Evolutionary conservation across 2,797 vertebrate species (phyloP).

Genomic region (Thalassophryne amazonica): DNA sequence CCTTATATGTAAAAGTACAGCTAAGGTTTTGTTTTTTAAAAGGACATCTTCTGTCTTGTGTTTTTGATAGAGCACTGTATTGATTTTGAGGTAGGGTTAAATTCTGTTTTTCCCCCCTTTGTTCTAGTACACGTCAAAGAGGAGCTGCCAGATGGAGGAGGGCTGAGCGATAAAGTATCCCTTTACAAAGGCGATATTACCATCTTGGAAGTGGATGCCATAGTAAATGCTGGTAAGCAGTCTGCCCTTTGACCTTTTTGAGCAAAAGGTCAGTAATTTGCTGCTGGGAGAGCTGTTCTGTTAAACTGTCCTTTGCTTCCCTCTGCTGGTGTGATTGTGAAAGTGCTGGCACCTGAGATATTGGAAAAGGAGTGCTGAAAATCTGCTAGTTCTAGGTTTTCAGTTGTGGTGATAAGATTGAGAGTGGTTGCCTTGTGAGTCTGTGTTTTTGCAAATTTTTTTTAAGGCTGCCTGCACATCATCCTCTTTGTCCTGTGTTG

Average conservation of each 20-base stretch:
- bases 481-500: neutral
- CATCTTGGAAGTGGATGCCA: constrained; percentile 91
- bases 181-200: constrained; percentile 98
- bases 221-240: constrained; percentile 95
- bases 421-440: too few species aligned
- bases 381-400: neutral
- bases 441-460: neutral
- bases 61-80: too few species aligned
- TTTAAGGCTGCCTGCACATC: neutral
- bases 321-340: constrained; percentile 59
- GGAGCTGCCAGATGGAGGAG: constrained; percentile 66
- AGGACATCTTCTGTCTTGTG: too few species aligned
- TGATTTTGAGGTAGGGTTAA: too few species aligned
- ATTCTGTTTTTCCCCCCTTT: too few species aligned
- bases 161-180: constrained; percentile 89
- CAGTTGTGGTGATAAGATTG: too few species aligned
- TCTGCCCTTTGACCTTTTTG: constrained; percentile 10
- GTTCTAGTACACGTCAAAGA: constrained; percentile 78
- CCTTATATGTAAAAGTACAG: too few species aligned
- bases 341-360: constrained; percentile 12
- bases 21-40: too few species aligned
- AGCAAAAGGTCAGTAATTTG: neutral
- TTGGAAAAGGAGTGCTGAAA: neutral
- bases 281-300: neutral
- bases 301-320: constrained; percentile 55